Conservation (phyloP, 30 jellyfish, hydroid and myxozoan species). For the Clytia hemisphaerica region DNA sequence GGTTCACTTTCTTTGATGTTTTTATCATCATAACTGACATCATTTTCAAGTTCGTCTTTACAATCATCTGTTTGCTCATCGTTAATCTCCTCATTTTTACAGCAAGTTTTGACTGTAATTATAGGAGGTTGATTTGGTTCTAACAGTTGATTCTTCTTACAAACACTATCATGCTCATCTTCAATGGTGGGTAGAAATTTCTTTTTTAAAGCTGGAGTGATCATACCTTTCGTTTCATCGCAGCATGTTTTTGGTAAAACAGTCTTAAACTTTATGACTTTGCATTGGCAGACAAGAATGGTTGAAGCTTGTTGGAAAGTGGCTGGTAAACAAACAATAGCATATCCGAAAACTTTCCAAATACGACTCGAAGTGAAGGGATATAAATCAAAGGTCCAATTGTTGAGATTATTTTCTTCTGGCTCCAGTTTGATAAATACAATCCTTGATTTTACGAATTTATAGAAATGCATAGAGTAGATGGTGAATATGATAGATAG, state of each 20-base stretch:
- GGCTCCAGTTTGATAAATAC: neutral
- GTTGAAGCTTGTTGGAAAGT: slow-evolving; percentile 6
- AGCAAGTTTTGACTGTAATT: no score
- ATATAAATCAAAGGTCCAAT: neutral
- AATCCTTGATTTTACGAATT: neutral
- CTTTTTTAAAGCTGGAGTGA: no score
- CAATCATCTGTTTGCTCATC: no score
- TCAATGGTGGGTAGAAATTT: no score
- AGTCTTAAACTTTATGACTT: slow-evolving; percentile 2
- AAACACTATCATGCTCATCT: neutral
- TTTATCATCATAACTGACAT: no score
- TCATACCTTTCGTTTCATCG: no score
- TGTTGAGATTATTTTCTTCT: neutral
- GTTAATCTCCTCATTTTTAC: no score
- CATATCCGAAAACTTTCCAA: neutral
- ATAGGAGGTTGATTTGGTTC: no score
- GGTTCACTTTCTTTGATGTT: no score
- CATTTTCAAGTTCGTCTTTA: no score
- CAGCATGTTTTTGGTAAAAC: no score
- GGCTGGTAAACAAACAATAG: neutral
- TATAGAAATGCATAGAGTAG: neutral
- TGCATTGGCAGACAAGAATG: slow-evolving; percentile 10
- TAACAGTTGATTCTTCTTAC: neutral
- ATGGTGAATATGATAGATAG: neutral
- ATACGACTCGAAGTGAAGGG: slow-evolving; percentile 5